Evolutionary conservation across 2,797 vertebrate genomes (phyloP), one percentile per base, ranked within the genome.

Genomic region (Esox lucius): DNA sequence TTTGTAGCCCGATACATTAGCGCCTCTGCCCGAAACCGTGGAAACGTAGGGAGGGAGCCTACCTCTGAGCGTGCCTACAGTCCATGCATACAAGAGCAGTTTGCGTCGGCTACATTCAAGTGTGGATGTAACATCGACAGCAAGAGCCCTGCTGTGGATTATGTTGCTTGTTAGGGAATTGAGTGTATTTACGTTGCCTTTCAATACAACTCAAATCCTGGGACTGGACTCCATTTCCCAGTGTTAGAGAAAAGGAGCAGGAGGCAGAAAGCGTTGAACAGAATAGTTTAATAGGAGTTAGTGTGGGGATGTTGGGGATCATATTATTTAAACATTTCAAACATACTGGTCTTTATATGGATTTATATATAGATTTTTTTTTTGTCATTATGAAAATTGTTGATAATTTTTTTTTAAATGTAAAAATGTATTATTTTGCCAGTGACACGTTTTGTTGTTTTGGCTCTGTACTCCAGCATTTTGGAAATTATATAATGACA

Each of bases 1-100:
- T 84, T 82, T 87, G 84, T 80, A 88, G 87, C 80, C 74, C 78
- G 82, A 81, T 24, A 68, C 73, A 75, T 72, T 72, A 2, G 53
- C 11, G 22, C 56, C n/a, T 61, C 79, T 75, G 79, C 84, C 78
- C 26, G 75, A 74, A 85, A 61, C 80, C 80, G 70, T 73, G 77
- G 48, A 84, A 85, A 88, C 16, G 33, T 33, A 28, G 16, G 42
- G 4, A 26, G 24, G 7, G n/a, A 80, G 9, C 73, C 49, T 83
- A 81, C 81, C 84, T 48, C 24, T 16, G 65, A 5, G 56, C 56
- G 22, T 61, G 22, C 11, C 56, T 26, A 24, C 56, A 24, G 56
- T 61, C 22, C 56, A 24, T 1, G n/a, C 16, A 39, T 35, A 69
- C 9, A 31, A 77, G 65, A 68, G 31, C 31, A 8, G 68, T 31